phyloP scores from a whole-genome alignment of 2,113 vertebrate species.

The Atlantisia rogersi region DNA sequence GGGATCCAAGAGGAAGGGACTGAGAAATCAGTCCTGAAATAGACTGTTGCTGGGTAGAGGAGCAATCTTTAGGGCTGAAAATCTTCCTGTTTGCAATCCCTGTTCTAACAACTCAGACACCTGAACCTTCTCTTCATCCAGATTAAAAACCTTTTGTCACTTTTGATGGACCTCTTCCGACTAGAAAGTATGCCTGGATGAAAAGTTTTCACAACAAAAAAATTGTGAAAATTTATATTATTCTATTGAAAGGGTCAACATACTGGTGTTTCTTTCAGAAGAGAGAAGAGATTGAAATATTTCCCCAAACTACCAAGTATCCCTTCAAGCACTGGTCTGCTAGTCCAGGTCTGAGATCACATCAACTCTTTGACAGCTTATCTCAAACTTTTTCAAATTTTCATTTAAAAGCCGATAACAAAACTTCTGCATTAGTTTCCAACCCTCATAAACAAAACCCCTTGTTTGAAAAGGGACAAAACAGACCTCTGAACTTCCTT shows the following conservation, averaged over 20 bases:
- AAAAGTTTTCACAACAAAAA: not conserved
- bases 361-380: not conserved
- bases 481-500: not conserved
- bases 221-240: fast-evolving
- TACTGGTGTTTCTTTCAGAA: not conserved
- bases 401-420: not conserved
- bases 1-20: not conserved
- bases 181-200: not conserved
- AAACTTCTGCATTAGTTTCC: not conserved
- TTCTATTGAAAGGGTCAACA: not conserved
- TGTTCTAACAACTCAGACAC: not conserved
- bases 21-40: not conserved
- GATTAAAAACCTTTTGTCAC: not conserved
- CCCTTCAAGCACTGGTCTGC: not conserved
- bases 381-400: not conserved
- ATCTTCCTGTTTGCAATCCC: not conserved
- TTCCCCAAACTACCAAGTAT: not conserved
- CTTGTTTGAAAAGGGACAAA: not conserved
- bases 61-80: not conserved
- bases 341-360: not conserved
- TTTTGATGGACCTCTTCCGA: not conserved
- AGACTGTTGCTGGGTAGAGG: not conserved
- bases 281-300: not conserved
- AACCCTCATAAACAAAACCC: not conserved
- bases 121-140: not conserved